Evolutionary conservation across 2,113 vertebrate species (phyloP), one percentile per base, ranked within the genome.

Genomic region (Leptobrachium ailaonicum): DNA sequence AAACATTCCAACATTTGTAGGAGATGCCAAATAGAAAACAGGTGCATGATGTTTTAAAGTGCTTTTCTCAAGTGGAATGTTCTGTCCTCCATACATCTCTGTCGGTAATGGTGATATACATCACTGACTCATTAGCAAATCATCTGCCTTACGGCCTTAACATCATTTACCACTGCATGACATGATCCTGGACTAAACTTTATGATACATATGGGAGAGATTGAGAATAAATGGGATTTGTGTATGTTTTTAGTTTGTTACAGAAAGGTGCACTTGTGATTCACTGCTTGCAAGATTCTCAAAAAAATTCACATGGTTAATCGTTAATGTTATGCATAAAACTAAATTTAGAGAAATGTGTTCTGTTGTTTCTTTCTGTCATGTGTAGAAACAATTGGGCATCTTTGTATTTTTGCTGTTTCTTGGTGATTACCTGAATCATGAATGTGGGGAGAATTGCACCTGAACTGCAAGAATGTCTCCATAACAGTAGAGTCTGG

Each of bases 81-180:
- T 75, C 32, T 69, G 66, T 68, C 53, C 43, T 62, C 58, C 50
- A 81, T 75, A 75, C 20, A 73, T 81, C 64, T 81, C 71, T 74
- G 79, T 81, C 79, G 60, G 53, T 44, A 75, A 72, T 41, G 40
- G 79, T 42, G 54, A 74, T 81, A 75, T 80, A 80, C 71, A 80
- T 75, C 71, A 74, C 73, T 69, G 72, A 80, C 71, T 80, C 66
- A 75, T 80, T 80, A 80, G 79, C 73, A 80, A 80, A 73, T 75
- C 79, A 80, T 75, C 79, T 75, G 79, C 72, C 79, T 80, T 69
- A 75, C 53, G 71, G 78, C 63, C 73, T 80, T 80, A 80, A 67
- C 78, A 80, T 80, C 71, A 80, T 81, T 81, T 81, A 81, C 79
- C 54, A 75, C 71, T 14, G 20, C 47, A 73, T 73, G 78, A 73